Base-by-base conservation (phyloP, 2,888 invertebrate genomes). In the Thereva nobilitata region DNA sequence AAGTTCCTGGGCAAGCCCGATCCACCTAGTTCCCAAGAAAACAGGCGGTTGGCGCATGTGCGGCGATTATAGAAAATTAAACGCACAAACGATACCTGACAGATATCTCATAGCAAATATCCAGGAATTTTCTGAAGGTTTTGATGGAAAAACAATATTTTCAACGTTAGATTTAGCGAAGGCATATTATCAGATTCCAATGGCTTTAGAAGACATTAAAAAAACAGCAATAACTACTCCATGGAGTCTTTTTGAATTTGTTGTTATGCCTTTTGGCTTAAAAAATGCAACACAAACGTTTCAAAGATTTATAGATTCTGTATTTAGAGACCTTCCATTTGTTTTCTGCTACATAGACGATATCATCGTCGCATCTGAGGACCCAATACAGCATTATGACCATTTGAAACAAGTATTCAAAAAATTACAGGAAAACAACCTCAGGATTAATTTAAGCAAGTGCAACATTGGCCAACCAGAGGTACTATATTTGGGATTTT, bases 201-300 rank as follows among this genome's bases (percentile, higher is more conserved):
- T 81, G 34, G 70, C 66, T 3, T 52, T 70, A 4, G 74, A 73
- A 12, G 76, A 79, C 67, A 73, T 79, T 9, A 67, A 55, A 3
- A 80, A 80, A 69, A 78, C 78, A 4, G 78, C 76, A 0, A 74
- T 80, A 3, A 76, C 68, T 1, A 79, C 79, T 3, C 77, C 78
- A 1, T 75, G 78, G 61, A 78, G 77, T 4, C 67, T 79, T 4
- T 79, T 74, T 59, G 78, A 79, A 64, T 77, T 74, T 55, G 6
- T 68, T 0, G 44, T 56, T 6, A 79, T 78, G 76, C 56, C 72
- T 40, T 74, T 76, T n/a, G n/a, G n/a, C n/a, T n/a, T n/a, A n/a
- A n/a, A 74, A 4, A 79, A 79, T 61, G 77, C 77, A 1, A 74
- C 74, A 0, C 76, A 77, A 63, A 77, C 76, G 0, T 80, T 79